Evolutionary conservation across 2,797 vertebrate species (phyloP).

Genomic region (Ambastaia sidthimunki): DNA sequence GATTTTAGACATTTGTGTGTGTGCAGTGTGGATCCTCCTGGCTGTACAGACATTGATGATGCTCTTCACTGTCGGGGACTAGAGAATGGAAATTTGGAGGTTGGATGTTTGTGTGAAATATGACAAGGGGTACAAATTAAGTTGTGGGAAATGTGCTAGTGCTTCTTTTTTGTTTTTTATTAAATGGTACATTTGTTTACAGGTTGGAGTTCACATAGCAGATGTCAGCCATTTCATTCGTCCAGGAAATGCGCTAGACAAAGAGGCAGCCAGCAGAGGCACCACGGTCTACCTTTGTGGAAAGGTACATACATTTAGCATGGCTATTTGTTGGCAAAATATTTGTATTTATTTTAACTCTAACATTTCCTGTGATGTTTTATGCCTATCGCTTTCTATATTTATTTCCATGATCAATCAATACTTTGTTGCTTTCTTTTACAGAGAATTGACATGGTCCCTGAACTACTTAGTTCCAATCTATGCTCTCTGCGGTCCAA

Average conservation of each 20-base stretch:
- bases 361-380: neutral
- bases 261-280: constrained; percentile 91
- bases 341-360: neutral
- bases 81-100: constrained; percentile 91
- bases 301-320: constrained; percentile 78
- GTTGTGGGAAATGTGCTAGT: neutral
- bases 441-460: constrained; percentile 99
- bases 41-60: constrained; percentile 97
- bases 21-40: constrained; percentile 97
- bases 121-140: neutral
- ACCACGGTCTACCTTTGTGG: constrained; percentile 98
- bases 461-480: constrained; percentile 96
- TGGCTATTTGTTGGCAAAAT: neutral
- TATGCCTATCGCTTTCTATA: neutral
- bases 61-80: constrained; percentile 90
- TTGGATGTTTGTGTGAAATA: constrained; percentile 55
- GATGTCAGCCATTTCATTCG: constrained; percentile 98
- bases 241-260: constrained; percentile 93
- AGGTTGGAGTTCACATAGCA: constrained; percentile 98
- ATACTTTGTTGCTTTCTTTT: constrained; percentile 32
- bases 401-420: neutral
- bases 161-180: neutral
- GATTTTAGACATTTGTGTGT: constrained; percentile 87
- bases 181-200: neutral
- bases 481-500: constrained; percentile 92